phyloP scores from a whole-genome alignment of 2,797 vertebrate genomes.

The Galagoides demidoff region DNA sequence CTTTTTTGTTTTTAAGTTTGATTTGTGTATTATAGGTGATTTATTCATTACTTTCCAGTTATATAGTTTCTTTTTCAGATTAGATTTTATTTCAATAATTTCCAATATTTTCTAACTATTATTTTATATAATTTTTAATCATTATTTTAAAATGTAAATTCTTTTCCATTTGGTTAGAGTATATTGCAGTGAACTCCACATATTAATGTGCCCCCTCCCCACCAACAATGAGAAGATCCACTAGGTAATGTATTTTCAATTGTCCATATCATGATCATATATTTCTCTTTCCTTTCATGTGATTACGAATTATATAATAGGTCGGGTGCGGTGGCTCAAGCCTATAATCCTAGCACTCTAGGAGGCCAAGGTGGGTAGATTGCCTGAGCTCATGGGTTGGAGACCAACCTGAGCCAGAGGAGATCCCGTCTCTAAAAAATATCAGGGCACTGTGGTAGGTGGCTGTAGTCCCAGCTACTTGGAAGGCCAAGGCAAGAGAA shows the following conservation, averaged over 20 bases:
- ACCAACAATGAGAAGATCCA: too few relatives aligned
- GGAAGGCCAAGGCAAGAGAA: too few relatives aligned
- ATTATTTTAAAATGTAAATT: background rate
- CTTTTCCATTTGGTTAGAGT: background rate
- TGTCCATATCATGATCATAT: background rate
- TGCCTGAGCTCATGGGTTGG: too few relatives aligned
- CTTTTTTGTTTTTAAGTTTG: background rate
- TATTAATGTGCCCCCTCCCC: fast-evolving
- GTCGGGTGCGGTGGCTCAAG: too few relatives aligned
- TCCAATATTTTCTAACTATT: background rate
- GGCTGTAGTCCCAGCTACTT: too few relatives aligned
- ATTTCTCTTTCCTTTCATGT: background rate
- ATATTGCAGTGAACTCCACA: background rate
- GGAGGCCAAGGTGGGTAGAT: too few relatives aligned
- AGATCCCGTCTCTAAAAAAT: too few relatives aligned
- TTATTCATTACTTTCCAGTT: background rate
- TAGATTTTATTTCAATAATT: background rate
- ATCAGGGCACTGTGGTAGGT: too few relatives aligned
- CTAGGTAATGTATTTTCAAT: background rate
- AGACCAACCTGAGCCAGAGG: too few relatives aligned
- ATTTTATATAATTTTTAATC: background rate
- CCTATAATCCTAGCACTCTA: too few relatives aligned
- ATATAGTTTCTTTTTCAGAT: background rate
- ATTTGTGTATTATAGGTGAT: background rate
- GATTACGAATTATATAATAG: background rate